These are phyloP conservation scores for Formica selysi DNA, from an alignment of 1,140 invertebrate genomes.

Conservation along the genomic window DNA sequence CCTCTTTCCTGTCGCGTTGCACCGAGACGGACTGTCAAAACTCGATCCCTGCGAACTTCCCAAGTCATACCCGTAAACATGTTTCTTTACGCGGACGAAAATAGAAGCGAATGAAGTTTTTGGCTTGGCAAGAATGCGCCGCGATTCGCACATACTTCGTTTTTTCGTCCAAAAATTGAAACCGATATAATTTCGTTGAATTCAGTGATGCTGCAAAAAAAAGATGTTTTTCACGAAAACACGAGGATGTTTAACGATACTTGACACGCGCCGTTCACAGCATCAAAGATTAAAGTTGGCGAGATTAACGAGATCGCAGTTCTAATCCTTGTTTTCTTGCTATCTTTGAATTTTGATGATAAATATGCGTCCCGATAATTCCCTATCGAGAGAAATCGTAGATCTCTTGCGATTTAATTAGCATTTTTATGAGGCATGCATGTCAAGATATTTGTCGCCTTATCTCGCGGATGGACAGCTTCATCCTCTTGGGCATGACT, in stretches of 20 bases:
- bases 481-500: slow-evolving; percentile 38
- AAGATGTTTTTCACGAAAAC: neutral
- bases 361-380: neutral
- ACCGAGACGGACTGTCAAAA: slow-evolving; percentile 46
- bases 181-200: neutral
- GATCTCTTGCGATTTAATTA: slow-evolving; percentile 65
- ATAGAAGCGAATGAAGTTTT: slow-evolving; percentile 52
- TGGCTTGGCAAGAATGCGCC: slow-evolving; percentile 44
- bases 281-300: neutral
- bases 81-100: slow-evolving; percentile 37
- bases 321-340: neutral
- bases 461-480: slow-evolving; percentile 56
- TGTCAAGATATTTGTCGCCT: slow-evolving; percentile 52
- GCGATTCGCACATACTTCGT: neutral
- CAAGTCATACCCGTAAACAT: slow-evolving; percentile 59
- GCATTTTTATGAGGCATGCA: slow-evolving; percentile 72
- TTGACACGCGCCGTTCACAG: neutral
- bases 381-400: neutral
- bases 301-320: neutral
- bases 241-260: neutral
- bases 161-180: slow-evolving; percentile 8
- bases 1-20: slow-evolving; percentile 25
- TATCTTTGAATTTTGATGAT: neutral
- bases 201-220: neutral
- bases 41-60: slow-evolving; percentile 55